These are phyloP conservation scores for Leucosticte australis DNA, from an alignment of 2,113 vertebrate species.

Conservation along the genomic window DNA sequence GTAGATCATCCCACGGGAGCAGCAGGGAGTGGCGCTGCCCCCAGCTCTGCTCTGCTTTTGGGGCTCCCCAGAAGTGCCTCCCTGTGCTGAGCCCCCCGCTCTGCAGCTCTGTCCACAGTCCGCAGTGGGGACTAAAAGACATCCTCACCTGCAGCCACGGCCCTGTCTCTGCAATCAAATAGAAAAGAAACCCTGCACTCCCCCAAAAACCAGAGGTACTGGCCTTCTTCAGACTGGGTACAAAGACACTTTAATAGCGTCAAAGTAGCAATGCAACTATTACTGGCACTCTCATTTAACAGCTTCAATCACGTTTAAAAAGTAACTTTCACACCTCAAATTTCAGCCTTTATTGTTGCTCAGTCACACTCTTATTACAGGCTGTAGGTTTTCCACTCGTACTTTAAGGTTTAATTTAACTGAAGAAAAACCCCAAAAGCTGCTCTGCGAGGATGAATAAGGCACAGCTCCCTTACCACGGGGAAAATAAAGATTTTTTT, in stretches of 20 bases:
- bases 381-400: neutral
- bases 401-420: neutral
- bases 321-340: neutral
- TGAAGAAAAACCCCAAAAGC: neutral
- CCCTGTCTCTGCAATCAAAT: no score
- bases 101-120: accelerated
- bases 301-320: neutral
- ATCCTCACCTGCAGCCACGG: neutral
- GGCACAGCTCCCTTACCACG: neutral
- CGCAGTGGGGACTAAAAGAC: accelerated
- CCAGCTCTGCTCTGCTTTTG: neutral
- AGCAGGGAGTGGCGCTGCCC: accelerated
- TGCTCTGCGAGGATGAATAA: neutral
- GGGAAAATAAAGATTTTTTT: neutral
- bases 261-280: neutral
- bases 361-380: neutral
- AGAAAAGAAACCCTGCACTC: accelerated
- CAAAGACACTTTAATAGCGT: neutral
- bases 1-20: accelerated
- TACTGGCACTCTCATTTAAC: no score
- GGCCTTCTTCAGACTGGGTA: no score
- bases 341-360: neutral
- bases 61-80: neutral
- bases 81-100: neutral
- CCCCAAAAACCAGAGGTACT: neutral